Evolutionary conservation across 2,888 invertebrate species (phyloP).

Genomic region (Ochropleura leucogaster): DNA sequence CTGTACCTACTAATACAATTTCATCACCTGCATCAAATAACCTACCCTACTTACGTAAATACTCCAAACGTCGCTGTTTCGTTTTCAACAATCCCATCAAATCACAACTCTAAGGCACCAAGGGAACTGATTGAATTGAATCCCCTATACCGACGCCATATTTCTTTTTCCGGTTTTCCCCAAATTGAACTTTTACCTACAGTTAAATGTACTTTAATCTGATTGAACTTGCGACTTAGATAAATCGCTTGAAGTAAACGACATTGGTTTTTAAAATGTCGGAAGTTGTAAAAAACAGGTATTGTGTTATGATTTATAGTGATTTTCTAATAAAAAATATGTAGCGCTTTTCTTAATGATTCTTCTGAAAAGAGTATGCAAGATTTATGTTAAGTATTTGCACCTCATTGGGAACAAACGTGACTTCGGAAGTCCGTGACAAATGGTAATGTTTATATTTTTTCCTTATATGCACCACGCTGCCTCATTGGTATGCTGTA

Average conservation of each 20-base stretch:
- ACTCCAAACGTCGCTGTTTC: conserved; percentile 76
- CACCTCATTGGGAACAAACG: background rate
- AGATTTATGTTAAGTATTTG: conserved; percentile 16
- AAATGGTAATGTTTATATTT: background rate
- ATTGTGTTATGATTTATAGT: conserved; percentile 40
- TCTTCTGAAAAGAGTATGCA: background rate
- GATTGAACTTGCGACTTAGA: conserved; percentile 87
- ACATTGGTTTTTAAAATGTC: conserved; percentile 54
- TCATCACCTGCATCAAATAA: conserved; percentile 30
- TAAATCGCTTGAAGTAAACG: conserved; percentile 76
- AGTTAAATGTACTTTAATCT: conserved; percentile 90
- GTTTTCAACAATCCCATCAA: conserved; percentile 90
- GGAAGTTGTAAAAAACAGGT: conserved; percentile 37
- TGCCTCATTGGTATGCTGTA: background rate
- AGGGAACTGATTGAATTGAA: conserved; percentile 90
- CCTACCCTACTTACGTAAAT: conserved; percentile 47
- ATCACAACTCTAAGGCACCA: conserved; percentile 82
- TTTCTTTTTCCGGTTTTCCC: conserved; percentile 87
- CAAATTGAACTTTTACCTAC: conserved; percentile 88
- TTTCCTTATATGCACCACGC: background rate
- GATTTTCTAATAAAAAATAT: conserved; percentile 35
- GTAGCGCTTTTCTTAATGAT: conserved; percentile 25
- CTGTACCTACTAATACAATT: conserved; percentile 32
- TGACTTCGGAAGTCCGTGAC: background rate
- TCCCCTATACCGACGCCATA: conserved; percentile 86